Evolutionary conservation across 2,888 invertebrate genomes (phyloP).

Genomic region (Apocheima hispidaria): DNA sequence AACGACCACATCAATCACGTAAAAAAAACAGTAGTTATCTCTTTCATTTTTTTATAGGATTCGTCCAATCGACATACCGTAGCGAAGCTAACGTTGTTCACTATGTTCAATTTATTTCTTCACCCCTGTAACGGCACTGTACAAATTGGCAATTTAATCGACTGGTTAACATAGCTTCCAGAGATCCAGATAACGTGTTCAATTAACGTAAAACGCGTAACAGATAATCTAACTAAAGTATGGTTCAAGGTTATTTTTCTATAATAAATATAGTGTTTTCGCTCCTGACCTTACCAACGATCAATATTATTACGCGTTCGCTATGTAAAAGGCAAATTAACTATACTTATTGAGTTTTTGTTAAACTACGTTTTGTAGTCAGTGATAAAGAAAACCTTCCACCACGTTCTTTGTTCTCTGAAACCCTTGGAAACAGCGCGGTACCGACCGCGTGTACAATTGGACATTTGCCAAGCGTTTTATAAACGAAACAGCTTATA

Average conservation of each 20-base stretch:
- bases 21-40: too few species aligned
- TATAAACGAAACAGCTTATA: constrained; percentile 43
- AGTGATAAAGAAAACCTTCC: constrained; percentile 24
- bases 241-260: constrained; percentile 22
- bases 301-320: constrained; percentile 8
- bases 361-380: constrained; percentile 1
- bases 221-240: constrained; percentile 11
- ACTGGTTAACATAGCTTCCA: constrained; percentile 3
- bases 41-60: too few species aligned
- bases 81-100: neutral
- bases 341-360: constrained; percentile 1
- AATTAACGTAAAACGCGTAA: constrained; percentile 19
- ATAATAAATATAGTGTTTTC: constrained; percentile 5
- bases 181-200: constrained; percentile 5
- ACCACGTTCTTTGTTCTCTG: constrained; percentile 33
- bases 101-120: constrained; percentile 3
- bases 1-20: too few species aligned
- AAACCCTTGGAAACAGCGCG: constrained; percentile 41
- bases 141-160: constrained; percentile 18
- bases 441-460: constrained; percentile 39
- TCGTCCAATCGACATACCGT: neutral
- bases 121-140: constrained; percentile 6
- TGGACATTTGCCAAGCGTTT: constrained; percentile 47
- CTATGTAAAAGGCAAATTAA: constrained; percentile 11
- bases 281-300: constrained; percentile 12